Evolutionary conservation across 2,797 vertebrate genomes (phyloP).

Genomic region (Alectoris magna): DNA sequence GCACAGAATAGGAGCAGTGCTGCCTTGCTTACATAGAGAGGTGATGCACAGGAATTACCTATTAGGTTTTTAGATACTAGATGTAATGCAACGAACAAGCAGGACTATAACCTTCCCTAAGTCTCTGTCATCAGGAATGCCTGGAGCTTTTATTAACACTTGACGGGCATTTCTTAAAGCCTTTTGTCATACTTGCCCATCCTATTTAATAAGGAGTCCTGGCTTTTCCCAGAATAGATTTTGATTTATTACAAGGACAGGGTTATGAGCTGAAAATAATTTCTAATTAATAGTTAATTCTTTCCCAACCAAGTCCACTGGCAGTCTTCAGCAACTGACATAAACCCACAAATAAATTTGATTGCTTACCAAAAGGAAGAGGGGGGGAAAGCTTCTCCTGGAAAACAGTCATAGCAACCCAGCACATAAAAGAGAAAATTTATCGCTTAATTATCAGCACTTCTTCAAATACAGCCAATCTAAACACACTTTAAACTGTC

Average conservation of each 20-base stretch:
- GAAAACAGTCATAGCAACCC: not conserved
- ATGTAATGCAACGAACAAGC: not conserved
- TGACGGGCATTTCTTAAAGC: not conserved
- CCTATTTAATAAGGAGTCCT: not conserved
- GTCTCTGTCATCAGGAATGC: not conserved
- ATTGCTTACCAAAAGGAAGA: not conserved
- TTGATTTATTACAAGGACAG: not conserved
- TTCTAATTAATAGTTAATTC: not conserved
- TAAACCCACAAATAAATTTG: not conserved
- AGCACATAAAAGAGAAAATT: not conserved
- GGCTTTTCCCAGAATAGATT: not conserved
- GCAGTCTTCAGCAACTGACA: conserved; percentile 29
- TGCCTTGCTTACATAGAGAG: not conserved
- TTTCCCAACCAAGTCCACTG: not conserved
- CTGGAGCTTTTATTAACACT: not conserved
- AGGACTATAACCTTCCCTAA: not conserved
- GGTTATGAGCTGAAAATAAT: not conserved
- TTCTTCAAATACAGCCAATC: not conserved
- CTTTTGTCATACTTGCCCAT: not conserved
- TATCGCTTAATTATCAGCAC: not conserved
- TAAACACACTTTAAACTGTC: conserved; percentile 31
- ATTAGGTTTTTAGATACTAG: not conserved
- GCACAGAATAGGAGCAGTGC: not conserved
- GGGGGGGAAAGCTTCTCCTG: not conserved
- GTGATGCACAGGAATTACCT: not conserved